These are phyloP conservation scores for Nudaria mundana DNA, from an alignment of 2,888 invertebrate species.

Conservation along the genomic window DNA sequence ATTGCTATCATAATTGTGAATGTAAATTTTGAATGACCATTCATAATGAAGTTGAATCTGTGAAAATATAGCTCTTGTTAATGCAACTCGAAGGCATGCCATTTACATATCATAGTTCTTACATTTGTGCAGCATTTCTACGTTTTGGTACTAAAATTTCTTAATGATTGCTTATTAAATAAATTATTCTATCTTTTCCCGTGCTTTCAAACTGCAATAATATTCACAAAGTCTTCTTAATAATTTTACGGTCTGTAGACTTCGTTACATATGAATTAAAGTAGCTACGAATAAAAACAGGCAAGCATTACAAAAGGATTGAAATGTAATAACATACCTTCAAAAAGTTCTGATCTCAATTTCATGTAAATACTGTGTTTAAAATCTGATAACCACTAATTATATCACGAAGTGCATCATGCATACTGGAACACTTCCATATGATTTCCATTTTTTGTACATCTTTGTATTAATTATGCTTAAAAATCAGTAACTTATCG, in stretches of 20 bases:
- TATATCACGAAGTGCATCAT: conserved; percentile 23
- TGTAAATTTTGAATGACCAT: conserved; percentile 15
- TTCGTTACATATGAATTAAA: conserved; percentile 21
- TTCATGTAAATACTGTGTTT: conserved; percentile 18
- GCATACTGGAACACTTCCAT: conserved; percentile 28
- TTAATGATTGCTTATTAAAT: too few species aligned
- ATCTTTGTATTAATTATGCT: conserved; percentile 27
- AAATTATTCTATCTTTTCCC: background rate
- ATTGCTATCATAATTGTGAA: too few species aligned
- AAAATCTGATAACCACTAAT: conserved; percentile 30
- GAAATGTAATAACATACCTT: conserved; percentile 31
- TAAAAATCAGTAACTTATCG: conserved; percentile 41
- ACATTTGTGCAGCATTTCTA: too few species aligned
- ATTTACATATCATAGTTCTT: too few species aligned
- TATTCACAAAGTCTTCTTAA: conserved; percentile 18
- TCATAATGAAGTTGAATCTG: conserved; percentile 43
- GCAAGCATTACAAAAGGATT: conserved; percentile 29
- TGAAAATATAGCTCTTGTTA: conserved; percentile 40
- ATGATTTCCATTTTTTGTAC: too few species aligned
- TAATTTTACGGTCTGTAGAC: conserved; percentile 37
- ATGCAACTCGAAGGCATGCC: too few species aligned
- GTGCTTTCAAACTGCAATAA: conserved; percentile 1
- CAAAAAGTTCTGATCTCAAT: conserved; percentile 19
- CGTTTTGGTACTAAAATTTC: too few species aligned
- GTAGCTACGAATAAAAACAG: conserved; percentile 20